These are phyloP conservation scores for Odontocolon sp. DNA, from an alignment of 2,888 invertebrate genomes.

Conservation along the genomic window DNA sequence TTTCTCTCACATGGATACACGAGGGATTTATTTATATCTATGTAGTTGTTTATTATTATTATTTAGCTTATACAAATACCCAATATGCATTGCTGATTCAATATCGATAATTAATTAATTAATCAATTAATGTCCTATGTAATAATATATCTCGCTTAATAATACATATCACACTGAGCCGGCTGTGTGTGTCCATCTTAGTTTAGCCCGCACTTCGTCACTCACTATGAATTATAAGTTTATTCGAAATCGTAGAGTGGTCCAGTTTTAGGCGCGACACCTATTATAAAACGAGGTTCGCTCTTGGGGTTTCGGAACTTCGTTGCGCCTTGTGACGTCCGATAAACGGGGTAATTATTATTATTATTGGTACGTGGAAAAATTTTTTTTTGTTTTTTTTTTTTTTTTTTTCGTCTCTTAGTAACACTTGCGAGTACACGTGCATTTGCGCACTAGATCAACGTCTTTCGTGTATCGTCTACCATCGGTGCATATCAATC, in stretches of 20 bases:
- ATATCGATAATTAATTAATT: slow-evolving; percentile 64
- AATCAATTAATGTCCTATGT: slow-evolving; percentile 57
- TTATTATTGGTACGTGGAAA: slow-evolving; percentile 56
- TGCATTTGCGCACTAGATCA: slow-evolving; percentile 98
- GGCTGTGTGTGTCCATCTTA: slow-evolving; percentile 75
- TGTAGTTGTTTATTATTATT: slow-evolving; percentile 46
- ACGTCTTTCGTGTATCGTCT: slow-evolving; percentile 97
- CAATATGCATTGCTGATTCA: slow-evolving; percentile 62
- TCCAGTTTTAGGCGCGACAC: slow-evolving; percentile 60
- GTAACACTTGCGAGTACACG: slow-evolving; percentile 96
- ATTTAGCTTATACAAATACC: slow-evolving; percentile 66
- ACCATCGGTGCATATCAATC: slow-evolving; percentile 95
- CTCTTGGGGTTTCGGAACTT: slow-evolving; percentile 37
- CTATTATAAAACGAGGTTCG: slow-evolving; percentile 46
- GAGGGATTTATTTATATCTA: too few relatives aligned
- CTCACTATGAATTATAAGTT: slow-evolving; percentile 52
- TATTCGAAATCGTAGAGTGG: slow-evolving; percentile 45
- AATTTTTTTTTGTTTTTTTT: slow-evolving; percentile 12
- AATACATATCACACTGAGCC: slow-evolving; percentile 80
- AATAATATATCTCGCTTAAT: slow-evolving; percentile 71
- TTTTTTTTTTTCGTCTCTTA: slow-evolving; percentile 72
- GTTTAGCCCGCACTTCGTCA: slow-evolving; percentile 67
- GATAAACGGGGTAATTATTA: slow-evolving; percentile 45
- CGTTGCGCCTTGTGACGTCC: slow-evolving; percentile 54
- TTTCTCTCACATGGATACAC: too few relatives aligned